Percentiles rank a stretch among this genome's conserved stretches.
phyloP scores from a whole-genome alignment of 2,797 vertebrate genomes.

The Enteromius mattozi region DNA sequence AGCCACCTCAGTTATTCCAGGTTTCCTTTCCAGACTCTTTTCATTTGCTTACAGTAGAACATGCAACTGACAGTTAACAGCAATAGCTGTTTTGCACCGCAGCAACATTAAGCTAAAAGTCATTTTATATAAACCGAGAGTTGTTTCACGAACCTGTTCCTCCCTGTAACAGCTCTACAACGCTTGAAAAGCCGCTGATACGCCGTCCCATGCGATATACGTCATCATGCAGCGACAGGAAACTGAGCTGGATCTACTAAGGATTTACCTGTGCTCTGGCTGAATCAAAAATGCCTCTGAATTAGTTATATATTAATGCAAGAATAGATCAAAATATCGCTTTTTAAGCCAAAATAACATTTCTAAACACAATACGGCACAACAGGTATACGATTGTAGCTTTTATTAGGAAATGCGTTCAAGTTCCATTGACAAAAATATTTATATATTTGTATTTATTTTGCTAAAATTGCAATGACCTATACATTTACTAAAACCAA shows the following conservation, averaged over 20 bases:
- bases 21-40: background rate
- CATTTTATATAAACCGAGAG: background rate
- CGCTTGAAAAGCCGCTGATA: background rate
- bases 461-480: background rate
- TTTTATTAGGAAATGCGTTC: slow-evolving; percentile 25
- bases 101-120: background rate
- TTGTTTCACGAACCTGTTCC: slow-evolving; percentile 52
- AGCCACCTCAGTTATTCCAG: background rate
- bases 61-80: background rate
- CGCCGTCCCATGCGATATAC: slow-evolving; percentile 33
- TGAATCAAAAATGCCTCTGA: background rate
- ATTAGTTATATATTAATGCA: background rate
- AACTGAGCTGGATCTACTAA: background rate
- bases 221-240: slow-evolving; percentile 33
- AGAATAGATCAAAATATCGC: background rate
- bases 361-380: background rate
- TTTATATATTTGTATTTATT: background rate
- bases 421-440: slow-evolving; percentile 14
- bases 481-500: background rate
- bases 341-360: background rate
- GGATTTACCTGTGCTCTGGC: background rate
- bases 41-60: background rate
- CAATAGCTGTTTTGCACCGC: background rate
- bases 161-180: slow-evolving; percentile 5
- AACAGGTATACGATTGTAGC: background rate